A percentile compares a stretch with the other conserved stretches of the same genome.
phyloP scores from a whole-genome alignment of 2,797 vertebrate genomes.

The Clarias pachynema region DNA sequence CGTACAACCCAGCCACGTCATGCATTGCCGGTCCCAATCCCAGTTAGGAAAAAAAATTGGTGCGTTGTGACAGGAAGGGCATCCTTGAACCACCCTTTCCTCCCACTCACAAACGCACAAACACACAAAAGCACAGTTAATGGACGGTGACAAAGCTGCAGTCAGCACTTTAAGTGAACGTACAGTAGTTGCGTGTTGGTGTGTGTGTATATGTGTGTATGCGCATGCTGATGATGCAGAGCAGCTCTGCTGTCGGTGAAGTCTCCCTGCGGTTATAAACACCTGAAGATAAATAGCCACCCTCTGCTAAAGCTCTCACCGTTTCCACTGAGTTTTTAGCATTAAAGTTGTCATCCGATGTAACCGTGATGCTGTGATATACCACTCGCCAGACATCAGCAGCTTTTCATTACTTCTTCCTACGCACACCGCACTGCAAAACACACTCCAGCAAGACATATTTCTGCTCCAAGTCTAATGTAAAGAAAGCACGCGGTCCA shows the following conservation, averaged over 20 bases:
- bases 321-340: conserved; percentile 2
- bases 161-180: conserved; percentile 52
- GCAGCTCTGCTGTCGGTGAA: conserved; percentile 39
- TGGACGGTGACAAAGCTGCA: conserved; percentile 58
- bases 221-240: conserved; percentile 58
- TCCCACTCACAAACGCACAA: not conserved
- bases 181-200: conserved; percentile 41
- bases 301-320: conserved; percentile 26
- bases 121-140: conserved; percentile 54
- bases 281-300: conserved; percentile 62
- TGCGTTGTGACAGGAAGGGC: conserved; percentile 20
- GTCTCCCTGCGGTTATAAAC: conserved; percentile 59
- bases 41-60: too few species aligned
- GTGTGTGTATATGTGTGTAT: conserved; percentile 44
- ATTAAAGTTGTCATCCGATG: not conserved
- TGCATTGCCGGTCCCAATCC: too few species aligned
- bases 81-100: conserved; percentile 46
- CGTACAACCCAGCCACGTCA: too few species aligned
- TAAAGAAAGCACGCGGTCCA: not conserved
- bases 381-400: not conserved
- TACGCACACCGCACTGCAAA: not conserved
- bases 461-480: not conserved
- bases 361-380: conserved; percentile 3
- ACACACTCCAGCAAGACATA: not conserved
- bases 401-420: conserved; percentile 8